Base-by-base conservation (phyloP, 2,113 vertebrate species). In the Aspiorhynchus laticeps region DNA sequence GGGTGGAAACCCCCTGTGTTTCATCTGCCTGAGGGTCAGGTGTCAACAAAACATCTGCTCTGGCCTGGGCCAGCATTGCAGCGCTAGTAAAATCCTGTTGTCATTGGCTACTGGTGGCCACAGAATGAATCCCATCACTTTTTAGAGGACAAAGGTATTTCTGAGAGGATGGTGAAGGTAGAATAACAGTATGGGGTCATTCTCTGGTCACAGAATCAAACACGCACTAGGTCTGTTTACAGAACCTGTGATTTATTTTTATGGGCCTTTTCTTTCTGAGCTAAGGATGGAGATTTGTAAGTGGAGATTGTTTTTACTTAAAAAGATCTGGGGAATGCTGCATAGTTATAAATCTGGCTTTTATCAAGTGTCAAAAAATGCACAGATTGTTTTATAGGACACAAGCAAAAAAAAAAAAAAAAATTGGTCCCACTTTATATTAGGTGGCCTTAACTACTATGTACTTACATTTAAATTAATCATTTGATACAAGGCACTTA, bases 11-110 rank as follows among this genome's bases (percentile, higher is more conserved):
- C 93, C 93, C 90, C 90, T 88, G 90, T 93, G 92, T 93, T 94
- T 95, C 91, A 95, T 95, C 96, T 96, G 93, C 95, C 93, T 90
- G 75, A 36, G 94, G 97, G 96, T 97, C 94, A 97, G 92, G 97
- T 97, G 97, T 98, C 96, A 12, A 86, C 79, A 91, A 93, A 96
- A 94, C 97, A 98, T 99, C 97, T 98, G 98, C 95, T 96, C 93
- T 91, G 92, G 95, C 91, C 93, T 92, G 86, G 93, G 93, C 89
- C 91, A 33, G 77, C 96, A 95, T 96, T 94, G 95, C 94, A 94
- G 89, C 89, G 88, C 93, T 94, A 93, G n/a, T 77, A 48, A 83
- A 6, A 90, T 93, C 95, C 92, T 94, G 93, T 96, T 96, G 96
- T 91, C 91, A 94, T 59, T 86, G 86, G 91, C 90, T 80, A 95